Evolutionary conservation across 1,140 invertebrate species (phyloP), one percentile per base, ranked within the genome.

Genomic region (Amyelois transitella): DNA sequence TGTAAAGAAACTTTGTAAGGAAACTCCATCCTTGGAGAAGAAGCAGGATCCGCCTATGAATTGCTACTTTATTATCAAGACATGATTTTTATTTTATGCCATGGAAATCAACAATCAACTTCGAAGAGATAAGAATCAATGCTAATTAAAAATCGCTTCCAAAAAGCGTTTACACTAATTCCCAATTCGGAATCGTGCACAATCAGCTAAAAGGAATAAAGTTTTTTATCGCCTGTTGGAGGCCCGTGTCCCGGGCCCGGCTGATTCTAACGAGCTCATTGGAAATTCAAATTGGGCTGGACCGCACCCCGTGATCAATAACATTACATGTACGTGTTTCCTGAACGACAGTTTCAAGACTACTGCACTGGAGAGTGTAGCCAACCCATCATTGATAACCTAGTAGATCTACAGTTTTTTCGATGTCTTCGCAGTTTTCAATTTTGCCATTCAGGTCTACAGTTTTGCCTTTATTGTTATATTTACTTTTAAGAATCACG

Each of bases 321-420:
- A 87, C 80, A 84, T 83, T 84, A 86, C 75, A 84, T 78, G 79
- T 85, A 87, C 77, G 84, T 85, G 77, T 73, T 77, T 81, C 72
- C 78, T 77, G 72, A 81, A 80, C 66, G 64, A 20, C 45, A 21
- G 18, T 20, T n/a, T 45, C 43, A 48, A 48, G 45, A 48, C 20
- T 38, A 14, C 45, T 20, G n/a, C 44, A 6, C 8, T 21, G 18
- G 10, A 38, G 10, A 3, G 10, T 4, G 32, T 38, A n/a, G 32
- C 10, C 32, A 38, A 1, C 32, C 10, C 32, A n/a, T n/a, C n/a
- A n/a, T n/a, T n/a, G n/a, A n/a, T n/a, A n/a, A n/a, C n/a, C n/a
- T n/a, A n/a, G n/a, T n/a, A n/a, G n/a, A n/a, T n/a, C n/a, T n/a
- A n/a, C n/a, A n/a, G n/a, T n/a, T n/a, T n/a, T n/a, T n/a, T n/a